Percentiles rank a stretch among this genome's conserved stretches.
phyloP scores from a whole-genome alignment of 2,888 invertebrate genomes.

The Melanargia galathea region DNA sequence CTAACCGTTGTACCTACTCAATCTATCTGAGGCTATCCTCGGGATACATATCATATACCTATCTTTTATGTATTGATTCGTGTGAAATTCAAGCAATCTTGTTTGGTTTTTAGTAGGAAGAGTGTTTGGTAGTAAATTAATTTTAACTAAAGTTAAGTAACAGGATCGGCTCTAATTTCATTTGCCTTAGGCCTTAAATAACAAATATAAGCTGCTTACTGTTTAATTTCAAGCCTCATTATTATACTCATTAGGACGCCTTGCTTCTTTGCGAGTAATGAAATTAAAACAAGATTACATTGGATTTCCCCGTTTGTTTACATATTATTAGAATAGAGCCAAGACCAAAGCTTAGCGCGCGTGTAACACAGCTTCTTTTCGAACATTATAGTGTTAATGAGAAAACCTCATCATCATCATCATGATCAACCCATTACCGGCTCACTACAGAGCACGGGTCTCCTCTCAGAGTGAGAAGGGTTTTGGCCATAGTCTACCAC shows the following conservation, averaged over 20 bases:
- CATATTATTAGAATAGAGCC: slow-evolving; percentile 20
- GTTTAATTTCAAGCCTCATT: slow-evolving; percentile 26
- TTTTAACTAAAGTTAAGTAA: neutral
- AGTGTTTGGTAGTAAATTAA: neutral
- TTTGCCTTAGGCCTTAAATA: slow-evolving; percentile 22
- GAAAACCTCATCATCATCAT: no score
- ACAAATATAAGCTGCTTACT: slow-evolving; percentile 25
- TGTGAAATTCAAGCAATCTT: no score
- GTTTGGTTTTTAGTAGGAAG: neutral
- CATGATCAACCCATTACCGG: no score
- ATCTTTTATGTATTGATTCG: no score
- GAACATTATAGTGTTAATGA: neutral
- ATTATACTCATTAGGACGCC: slow-evolving; percentile 29
- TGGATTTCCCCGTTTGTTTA: slow-evolving; percentile 23
- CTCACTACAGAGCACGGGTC: no score
- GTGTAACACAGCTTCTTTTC: neutral
- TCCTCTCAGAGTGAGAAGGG: no score
- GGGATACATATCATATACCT: no score
- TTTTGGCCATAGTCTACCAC: no score
- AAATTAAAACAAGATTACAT: slow-evolving; percentile 34
- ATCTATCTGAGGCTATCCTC: no score
- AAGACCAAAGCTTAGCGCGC: neutral
- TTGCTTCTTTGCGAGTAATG: slow-evolving; percentile 24
- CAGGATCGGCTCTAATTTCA: neutral
- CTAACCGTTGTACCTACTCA: no score